These are phyloP conservation scores for Pinctada fucata DNA, from an alignment of 2,888 invertebrate genomes.

Conservation along the genomic window DNA sequence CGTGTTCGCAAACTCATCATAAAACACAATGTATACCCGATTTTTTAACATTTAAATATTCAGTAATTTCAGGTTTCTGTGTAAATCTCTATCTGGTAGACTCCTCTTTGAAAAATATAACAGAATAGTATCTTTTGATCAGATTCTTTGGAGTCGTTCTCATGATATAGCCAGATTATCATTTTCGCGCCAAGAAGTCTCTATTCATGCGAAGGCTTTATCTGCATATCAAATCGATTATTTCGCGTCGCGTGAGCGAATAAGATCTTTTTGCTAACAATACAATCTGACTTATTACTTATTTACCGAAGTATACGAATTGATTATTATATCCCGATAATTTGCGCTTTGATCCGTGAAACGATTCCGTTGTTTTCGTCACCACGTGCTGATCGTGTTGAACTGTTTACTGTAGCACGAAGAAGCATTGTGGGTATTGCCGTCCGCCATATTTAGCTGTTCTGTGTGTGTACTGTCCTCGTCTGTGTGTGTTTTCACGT, in stretches of 20 bases:
- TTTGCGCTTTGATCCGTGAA: slow-evolving; percentile 10
- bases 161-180: too few relatives aligned
- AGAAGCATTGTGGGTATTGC: slow-evolving; percentile 57
- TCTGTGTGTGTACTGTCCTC: slow-evolving; percentile 67
- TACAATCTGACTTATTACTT: not conserved
- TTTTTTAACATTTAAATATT: too few relatives aligned
- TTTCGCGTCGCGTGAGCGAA: not conserved
- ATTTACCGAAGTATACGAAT: not conserved
- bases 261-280: not conserved
- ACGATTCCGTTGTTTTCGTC: slow-evolving; percentile 13
- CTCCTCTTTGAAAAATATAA: too few relatives aligned
- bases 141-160: too few relatives aligned
- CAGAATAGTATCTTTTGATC: too few relatives aligned
- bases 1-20: too few relatives aligned
- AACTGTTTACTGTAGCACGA: slow-evolving; percentile 38
- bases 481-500: slow-evolving; percentile 68
- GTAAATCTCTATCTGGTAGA: too few relatives aligned
- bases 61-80: too few relatives aligned
- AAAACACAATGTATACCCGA: too few relatives aligned
- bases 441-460: slow-evolving; percentile 64
- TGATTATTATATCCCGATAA: not conserved
- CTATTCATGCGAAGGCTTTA: not conserved
- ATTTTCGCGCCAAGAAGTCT: not conserved
- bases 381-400: slow-evolving; percentile 37
- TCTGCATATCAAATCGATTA: not conserved